Evolutionary conservation across 2,888 invertebrate genomes (phyloP), one percentile per base, ranked within the genome.

Genomic region (Cyclophora punctaria): DNA sequence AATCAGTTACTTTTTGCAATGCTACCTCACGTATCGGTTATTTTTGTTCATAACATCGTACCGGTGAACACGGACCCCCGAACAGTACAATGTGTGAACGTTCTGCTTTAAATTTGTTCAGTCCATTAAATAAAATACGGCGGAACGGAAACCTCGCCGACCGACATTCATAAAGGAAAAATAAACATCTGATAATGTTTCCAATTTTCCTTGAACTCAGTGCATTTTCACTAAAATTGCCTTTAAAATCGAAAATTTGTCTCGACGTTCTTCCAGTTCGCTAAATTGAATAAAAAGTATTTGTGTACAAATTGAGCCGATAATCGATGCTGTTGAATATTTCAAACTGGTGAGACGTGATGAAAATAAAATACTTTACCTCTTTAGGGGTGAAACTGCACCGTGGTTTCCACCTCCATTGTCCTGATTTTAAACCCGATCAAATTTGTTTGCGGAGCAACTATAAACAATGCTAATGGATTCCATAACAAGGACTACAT

Each of bases 261-360:
- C 62, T 51, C 58, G 55, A 56, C 63, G 60, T 56, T 62, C 53
- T 64, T 64, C 67, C 69, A 61, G 56, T 67, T 66, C 68, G 59
- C 61, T 64, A 78, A 81, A 83, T 81, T 78, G 75, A 82, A 83
- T 81, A 74, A 80, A 81, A 82, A 76, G 68, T 72, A 75, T 80
- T 80, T 79, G 80, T 81, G 69, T 78, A 82, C 80, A 84, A 83
- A 84, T 76, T 76, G 79, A 73, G 71, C 70, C 73, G 80, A 82
- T 85, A 84, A 84, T 83, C 83, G 83, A 82, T 76, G 74, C 75
- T 70, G 75, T 79, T 83, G 81, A 83, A 85, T 84, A 84, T 84
- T 83, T 80, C 78, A 81, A 78, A 75, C 73, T 72, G 67, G 65
- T 63, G 72, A 66, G 64, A 77, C 80, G 80, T 82, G 81, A 83